These are phyloP conservation scores for Chrysogorgia sp. DNA, from an alignment of 92 coral and sea anemone species.

Conservation along the genomic window DNA sequence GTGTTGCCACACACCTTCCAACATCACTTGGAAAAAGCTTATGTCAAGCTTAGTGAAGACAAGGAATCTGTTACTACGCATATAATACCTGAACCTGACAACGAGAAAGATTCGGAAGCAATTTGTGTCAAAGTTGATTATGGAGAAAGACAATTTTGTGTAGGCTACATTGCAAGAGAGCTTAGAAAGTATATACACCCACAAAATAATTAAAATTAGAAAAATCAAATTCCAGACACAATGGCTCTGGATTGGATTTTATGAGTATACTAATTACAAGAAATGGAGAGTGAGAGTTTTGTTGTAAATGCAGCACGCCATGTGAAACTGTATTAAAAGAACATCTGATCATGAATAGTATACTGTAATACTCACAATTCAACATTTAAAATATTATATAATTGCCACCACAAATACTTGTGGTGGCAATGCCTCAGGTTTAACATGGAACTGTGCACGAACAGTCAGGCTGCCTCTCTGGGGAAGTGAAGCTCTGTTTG, in stretches of 20 bases:
- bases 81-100: constrained; percentile 50
- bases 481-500: constrained; percentile 49
- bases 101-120: constrained; percentile 52
- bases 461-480: constrained; percentile 58
- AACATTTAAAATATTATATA: too few species aligned
- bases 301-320: constrained; percentile 47
- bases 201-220: constrained; percentile 18
- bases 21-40: constrained; percentile 39
- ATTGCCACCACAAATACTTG: not conserved
- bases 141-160: constrained; percentile 26
- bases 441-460: constrained; percentile 48
- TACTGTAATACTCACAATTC: too few species aligned
- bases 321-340: constrained; percentile 9
- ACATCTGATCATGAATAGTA: not conserved
- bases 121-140: constrained; percentile 48
- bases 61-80: constrained; percentile 1
- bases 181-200: constrained; percentile 44
- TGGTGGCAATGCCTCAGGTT: constrained; percentile 48
- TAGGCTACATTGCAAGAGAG: constrained; percentile 61
- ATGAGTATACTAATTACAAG: constrained; percentile 33
- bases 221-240: constrained; percentile 42
- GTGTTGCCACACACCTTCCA: constrained; percentile 47
- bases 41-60: constrained; percentile 2
- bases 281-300: constrained; percentile 40
- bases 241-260: constrained; percentile 45